phyloP scores from a whole-genome alignment of 2,888 invertebrate genomes.

The Lacanobia wlatinum region DNA sequence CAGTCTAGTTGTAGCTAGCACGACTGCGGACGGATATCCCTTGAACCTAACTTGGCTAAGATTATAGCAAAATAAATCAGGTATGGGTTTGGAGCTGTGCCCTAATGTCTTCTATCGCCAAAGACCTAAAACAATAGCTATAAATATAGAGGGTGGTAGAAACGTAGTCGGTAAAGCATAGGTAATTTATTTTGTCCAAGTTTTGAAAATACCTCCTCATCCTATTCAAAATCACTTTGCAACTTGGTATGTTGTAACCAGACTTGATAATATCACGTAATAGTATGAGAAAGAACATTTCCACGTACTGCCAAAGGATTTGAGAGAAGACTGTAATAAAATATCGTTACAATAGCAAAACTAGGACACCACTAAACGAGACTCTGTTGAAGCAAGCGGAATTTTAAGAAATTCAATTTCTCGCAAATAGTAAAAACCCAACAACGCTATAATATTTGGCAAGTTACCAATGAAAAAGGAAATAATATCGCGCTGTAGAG shows the following conservation, averaged over 20 bases:
- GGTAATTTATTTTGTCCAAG: background rate
- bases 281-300: background rate
- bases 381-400: conserved; percentile 48
- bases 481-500: conserved; percentile 41
- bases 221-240: background rate
- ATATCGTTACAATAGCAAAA: conserved; percentile 50
- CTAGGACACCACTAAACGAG: conserved; percentile 57
- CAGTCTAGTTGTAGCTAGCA: conserved; percentile 28
- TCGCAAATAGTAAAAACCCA: conserved; percentile 53
- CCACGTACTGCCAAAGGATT: conserved; percentile 30
- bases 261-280: background rate
- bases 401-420: conserved; percentile 65
- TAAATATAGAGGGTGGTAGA: conserved; percentile 11
- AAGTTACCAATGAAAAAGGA: conserved; percentile 65
- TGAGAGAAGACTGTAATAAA: conserved; percentile 28
- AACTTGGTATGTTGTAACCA: background rate
- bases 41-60: conserved; percentile 27
- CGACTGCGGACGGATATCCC: conserved; percentile 42
- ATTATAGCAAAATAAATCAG: conserved; percentile 47
- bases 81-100: conserved; percentile 44
- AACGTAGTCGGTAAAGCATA: background rate
- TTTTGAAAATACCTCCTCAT: background rate
- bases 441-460: conserved; percentile 64
- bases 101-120: conserved; percentile 36
- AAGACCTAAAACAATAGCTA: conserved; percentile 27